phyloP scores from a whole-genome alignment of 2,113 vertebrate genomes.

The Xiphophorus hellerii region DNA sequence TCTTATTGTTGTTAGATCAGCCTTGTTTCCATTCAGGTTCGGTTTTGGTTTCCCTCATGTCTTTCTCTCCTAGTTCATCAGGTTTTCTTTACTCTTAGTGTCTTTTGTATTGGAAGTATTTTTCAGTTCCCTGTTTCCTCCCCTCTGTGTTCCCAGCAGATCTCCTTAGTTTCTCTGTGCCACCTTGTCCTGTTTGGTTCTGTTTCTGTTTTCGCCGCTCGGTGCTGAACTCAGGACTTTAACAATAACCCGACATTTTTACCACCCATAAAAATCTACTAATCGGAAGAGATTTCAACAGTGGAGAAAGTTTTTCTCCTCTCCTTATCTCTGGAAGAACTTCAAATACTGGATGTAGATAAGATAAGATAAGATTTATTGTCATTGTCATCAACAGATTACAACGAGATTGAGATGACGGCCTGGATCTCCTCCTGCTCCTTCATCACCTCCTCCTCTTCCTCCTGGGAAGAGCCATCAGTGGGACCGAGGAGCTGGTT shows the following conservation, averaged over 20 bases:
- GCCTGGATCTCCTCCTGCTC: constrained; percentile 23
- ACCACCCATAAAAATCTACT: neutral
- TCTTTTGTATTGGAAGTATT: too few species aligned
- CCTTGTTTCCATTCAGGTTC: too few species aligned
- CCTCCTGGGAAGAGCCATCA: constrained; percentile 40
- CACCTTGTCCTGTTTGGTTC: neutral
- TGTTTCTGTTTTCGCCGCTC: constrained; percentile 24
- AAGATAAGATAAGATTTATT: too few species aligned
- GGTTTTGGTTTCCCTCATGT: too few species aligned
- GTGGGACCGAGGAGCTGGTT: constrained; percentile 44
- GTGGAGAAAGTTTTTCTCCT: neutral
- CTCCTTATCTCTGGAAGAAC: constrained; percentile 4
- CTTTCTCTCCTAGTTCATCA: too few species aligned
- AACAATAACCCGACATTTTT: constrained; percentile 14
- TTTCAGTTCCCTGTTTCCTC: too few species aligned
- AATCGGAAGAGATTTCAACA: constrained; percentile 14
- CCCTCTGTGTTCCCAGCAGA: too few species aligned
- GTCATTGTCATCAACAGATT: too few species aligned
- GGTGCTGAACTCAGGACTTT: constrained; percentile 17
- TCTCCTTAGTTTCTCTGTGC: too few species aligned
- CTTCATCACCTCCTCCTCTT: constrained; percentile 44
- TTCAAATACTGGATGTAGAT: constrained; percentile 1
- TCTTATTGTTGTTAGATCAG: too few species aligned
- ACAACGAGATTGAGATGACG: too few species aligned
- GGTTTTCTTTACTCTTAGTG: too few species aligned